Conservation (phyloP, 2,888 invertebrate genomes). For the Leucophenga maculata region DNA sequence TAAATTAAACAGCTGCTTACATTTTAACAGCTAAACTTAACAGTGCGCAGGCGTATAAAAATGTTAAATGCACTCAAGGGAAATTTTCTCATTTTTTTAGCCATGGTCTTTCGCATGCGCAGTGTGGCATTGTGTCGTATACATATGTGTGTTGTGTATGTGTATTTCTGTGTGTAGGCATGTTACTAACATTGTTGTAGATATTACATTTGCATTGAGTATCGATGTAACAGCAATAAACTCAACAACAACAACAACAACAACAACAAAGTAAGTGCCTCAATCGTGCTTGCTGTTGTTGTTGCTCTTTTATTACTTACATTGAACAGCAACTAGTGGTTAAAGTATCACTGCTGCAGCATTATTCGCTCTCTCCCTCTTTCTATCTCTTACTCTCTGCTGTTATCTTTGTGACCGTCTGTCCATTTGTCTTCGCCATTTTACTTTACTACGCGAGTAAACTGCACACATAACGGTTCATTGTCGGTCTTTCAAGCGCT, state of each 20-base stretch:
- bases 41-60: too few relatives aligned
- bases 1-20: too few relatives aligned
- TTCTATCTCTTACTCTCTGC: constrained; percentile 34
- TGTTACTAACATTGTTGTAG: too few relatives aligned
- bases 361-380: not conserved
- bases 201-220: constrained; percentile 36
- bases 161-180: too few relatives aligned
- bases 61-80: too few relatives aligned
- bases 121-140: too few relatives aligned
- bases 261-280: constrained; percentile 36
- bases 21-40: too few relatives aligned
- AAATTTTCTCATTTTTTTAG: too few relatives aligned
- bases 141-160: too few relatives aligned
- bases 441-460: constrained; percentile 33
- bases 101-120: too few relatives aligned
- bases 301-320: constrained; percentile 41
- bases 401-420: constrained; percentile 44
- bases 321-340: constrained; percentile 50
- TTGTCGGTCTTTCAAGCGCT: constrained; percentile 4
- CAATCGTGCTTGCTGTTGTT: constrained; percentile 34
- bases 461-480: constrained; percentile 12
- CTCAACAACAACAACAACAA: constrained; percentile 20
- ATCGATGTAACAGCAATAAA: constrained; percentile 25
- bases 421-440: constrained; percentile 51
- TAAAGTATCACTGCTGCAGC: constrained; percentile 34